Conservation (phyloP, 2,888 invertebrate genomes). For the Pemphredon lugubris region DNA sequence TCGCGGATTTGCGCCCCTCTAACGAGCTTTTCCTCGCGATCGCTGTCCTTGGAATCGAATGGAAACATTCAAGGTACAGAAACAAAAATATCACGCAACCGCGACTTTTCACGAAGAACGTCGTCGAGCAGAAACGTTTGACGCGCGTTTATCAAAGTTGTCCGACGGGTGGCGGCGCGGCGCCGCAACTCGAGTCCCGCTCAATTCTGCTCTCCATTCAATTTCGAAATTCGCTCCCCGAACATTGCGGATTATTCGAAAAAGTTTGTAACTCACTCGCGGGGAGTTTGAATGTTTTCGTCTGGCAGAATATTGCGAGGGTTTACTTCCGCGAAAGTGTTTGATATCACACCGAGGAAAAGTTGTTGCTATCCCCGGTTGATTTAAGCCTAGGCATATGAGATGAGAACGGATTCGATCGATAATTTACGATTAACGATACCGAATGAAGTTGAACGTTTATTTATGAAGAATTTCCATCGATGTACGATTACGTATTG, state of each 20-base stretch:
- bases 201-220: slow-evolving; percentile 2
- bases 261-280: background rate
- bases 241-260: slow-evolving; percentile 2
- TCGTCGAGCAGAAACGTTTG: background rate
- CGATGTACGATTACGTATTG: too few species aligned
- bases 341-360: background rate
- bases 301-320: background rate
- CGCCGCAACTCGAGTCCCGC: background rate
- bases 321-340: background rate
- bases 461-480: too few species aligned
- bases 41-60: background rate
- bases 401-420: too few species aligned
- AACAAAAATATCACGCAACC: background rate
- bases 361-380: background rate
- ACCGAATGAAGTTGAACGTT: too few species aligned
- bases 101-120: slow-evolving; percentile 30
- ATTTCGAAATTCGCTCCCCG: background rate
- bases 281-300: background rate
- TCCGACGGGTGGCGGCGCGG: slow-evolving; percentile 28
- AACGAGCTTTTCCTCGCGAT: slow-evolving; percentile 20
- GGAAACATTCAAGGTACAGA: slow-evolving; percentile 9
- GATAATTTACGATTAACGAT: too few species aligned
- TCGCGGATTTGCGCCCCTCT: too few species aligned
- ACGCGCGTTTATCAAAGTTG: slow-evolving; percentile 32
- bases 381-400: too few species aligned